phyloP scores from a whole-genome alignment of 2,113 vertebrate species.

The pig (Sus scrofa) region DNA sequence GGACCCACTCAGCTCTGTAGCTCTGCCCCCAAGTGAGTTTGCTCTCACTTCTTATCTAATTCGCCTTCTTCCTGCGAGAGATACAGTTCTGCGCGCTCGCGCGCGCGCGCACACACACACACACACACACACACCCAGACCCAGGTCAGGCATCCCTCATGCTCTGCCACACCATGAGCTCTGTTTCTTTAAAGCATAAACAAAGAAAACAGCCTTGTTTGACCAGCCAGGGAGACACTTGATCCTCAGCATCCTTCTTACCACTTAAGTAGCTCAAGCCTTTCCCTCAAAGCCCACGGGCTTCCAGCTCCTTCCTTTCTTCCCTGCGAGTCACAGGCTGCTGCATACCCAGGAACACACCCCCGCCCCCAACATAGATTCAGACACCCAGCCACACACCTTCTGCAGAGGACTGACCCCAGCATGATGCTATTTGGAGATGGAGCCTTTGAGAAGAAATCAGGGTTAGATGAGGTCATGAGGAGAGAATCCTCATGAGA shows the following conservation, averaged over 20 bases:
- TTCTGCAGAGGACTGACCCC: background rate
- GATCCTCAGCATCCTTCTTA: background rate
- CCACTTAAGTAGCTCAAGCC: background rate
- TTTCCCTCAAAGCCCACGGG: background rate
- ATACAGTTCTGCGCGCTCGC: background rate
- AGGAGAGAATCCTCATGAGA: background rate
- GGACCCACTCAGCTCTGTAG: background rate
- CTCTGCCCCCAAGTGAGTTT: background rate
- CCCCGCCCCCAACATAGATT: background rate
- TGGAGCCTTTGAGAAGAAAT: background rate
- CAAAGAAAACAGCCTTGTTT: conserved; percentile 40
- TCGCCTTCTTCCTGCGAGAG: conserved; percentile 22
- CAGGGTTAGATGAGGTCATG: background rate
- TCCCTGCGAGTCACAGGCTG: background rate
- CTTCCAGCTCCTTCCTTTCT: background rate
- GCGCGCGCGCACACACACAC: too few species aligned
- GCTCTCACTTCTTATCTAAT: conserved; percentile 10
- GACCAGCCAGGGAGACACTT: background rate
- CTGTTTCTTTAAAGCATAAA: conserved; percentile 38
- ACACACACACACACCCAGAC: too few species aligned
- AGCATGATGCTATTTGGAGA: background rate
- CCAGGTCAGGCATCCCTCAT: background rate
- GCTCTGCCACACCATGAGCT: background rate
- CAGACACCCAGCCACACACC: background rate
- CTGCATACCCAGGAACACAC: background rate